phyloP scores from a whole-genome alignment of 2,113 vertebrate genomes.

The Leucosticte australis region DNA sequence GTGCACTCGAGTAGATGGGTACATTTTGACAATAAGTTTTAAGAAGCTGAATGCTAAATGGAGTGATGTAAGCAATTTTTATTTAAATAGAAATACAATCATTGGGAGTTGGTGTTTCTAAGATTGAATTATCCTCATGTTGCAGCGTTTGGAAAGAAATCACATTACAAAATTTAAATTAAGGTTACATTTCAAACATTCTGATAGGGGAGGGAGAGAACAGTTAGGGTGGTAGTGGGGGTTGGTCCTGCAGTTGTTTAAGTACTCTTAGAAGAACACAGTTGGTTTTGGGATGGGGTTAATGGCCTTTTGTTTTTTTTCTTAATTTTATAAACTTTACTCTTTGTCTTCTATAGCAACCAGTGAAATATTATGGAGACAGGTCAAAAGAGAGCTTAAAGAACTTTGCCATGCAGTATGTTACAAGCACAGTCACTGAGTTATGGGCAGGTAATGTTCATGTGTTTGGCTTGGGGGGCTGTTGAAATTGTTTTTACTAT shows the following conservation, averaged over 20 bases:
- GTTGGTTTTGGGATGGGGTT: neutral
- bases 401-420: conserved; percentile 90
- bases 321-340: neutral
- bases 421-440: conserved; percentile 85
- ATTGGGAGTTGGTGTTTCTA: neutral
- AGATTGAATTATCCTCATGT: neutral
- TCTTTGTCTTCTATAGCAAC: conserved; percentile 72
- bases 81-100: neutral
- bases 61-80: neutral
- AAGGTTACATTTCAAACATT: neutral
- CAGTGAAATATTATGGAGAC: conserved; percentile 90
- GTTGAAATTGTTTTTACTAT: neutral
- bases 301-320: neutral
- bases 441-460: conserved; percentile 89
- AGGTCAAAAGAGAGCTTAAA: conserved; percentile 84
- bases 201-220: neutral
- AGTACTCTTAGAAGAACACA: neutral
- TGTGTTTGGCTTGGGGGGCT: neutral
- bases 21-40: neutral
- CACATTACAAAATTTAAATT: neutral
- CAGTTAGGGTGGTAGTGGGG: neutral
- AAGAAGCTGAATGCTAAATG: neutral
- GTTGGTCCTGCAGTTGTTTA: neutral
- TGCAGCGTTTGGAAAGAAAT: neutral
- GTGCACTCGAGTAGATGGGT: neutral